These are phyloP conservation scores for Aegotheles bennettii DNA, from an alignment of 2,113 vertebrate genomes.

Conservation along the genomic window DNA sequence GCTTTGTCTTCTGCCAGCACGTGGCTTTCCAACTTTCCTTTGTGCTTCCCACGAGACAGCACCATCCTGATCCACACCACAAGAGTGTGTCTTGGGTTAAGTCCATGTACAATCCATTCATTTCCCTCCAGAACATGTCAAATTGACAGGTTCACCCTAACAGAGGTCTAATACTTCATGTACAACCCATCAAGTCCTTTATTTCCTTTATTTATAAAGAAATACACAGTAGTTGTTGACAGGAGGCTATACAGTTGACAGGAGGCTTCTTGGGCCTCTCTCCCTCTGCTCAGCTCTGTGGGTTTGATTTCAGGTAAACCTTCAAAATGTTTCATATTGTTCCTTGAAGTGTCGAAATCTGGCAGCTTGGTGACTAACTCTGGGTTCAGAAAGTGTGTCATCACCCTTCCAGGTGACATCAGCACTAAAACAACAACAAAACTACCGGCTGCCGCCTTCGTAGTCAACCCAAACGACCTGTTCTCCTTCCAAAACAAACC, in stretches of 20 bases:
- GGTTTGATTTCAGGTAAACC: neutral
- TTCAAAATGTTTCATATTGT: neutral
- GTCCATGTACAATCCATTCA: accelerated
- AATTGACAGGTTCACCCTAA: neutral
- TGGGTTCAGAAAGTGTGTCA: neutral
- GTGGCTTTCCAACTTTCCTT: neutral
- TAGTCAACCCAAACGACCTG: neutral
- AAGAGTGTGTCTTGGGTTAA: neutral
- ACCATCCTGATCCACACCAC: neutral
- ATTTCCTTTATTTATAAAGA: neutral
- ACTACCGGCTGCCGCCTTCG: neutral
- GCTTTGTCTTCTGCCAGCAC: neutral
- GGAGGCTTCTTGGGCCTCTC: neutral
- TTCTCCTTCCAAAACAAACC: slow-evolving; percentile 7
- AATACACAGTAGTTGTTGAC: neutral
- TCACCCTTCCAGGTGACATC: neutral
- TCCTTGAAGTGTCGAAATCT: neutral
- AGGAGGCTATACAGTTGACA: neutral
- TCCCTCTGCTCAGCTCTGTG: neutral
- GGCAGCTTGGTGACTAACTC: neutral
- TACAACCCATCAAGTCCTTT: neutral
- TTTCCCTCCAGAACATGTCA: accelerated
- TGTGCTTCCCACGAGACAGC: neutral
- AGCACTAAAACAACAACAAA: neutral
- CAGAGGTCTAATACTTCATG: neutral